A percentile compares a stretch with the other conserved stretches of the same genome.
These are phyloP conservation scores for Tiliacea citrago DNA, from an alignment of 2,888 invertebrate species.

Conservation along the genomic window DNA sequence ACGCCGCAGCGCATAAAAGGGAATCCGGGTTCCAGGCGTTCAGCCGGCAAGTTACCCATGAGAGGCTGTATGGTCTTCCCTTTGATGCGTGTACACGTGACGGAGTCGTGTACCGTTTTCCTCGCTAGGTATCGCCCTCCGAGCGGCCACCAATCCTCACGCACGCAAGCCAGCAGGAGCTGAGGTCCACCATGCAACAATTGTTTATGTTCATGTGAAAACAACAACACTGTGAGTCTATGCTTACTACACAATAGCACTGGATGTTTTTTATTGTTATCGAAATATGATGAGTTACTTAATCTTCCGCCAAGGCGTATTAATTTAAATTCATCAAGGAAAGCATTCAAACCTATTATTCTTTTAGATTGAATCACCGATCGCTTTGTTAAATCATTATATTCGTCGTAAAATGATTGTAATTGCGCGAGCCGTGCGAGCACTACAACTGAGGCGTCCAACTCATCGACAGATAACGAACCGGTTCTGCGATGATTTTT, in stretches of 20 bases:
- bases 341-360: too few relatives aligned
- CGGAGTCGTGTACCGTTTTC: neutral
- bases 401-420: too few relatives aligned
- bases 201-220: too few relatives aligned
- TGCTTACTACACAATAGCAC: neutral
- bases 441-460: too few relatives aligned
- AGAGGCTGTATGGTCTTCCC: neutral
- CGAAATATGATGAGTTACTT: neutral
- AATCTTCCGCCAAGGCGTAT: constrained; percentile 1
- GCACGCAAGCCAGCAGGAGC: neutral
- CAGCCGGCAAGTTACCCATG: constrained; percentile 3
- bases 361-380: too few relatives aligned
- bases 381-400: too few relatives aligned
- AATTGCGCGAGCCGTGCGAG: too few relatives aligned
- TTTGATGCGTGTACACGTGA: constrained; percentile 1
- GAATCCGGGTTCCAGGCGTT: neutral
- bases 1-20: neutral
- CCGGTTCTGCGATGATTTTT: neutral
- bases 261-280: too few relatives aligned
- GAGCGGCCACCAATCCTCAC: constrained; percentile 9
- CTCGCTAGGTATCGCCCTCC: constrained; percentile 7
- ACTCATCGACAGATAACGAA: neutral
- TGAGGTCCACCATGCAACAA: too few relatives aligned
- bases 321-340: neutral
- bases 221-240: neutral